Base-by-base conservation (phyloP, 2,888 invertebrate genomes). In the Stenichneumon culpator region DNA sequence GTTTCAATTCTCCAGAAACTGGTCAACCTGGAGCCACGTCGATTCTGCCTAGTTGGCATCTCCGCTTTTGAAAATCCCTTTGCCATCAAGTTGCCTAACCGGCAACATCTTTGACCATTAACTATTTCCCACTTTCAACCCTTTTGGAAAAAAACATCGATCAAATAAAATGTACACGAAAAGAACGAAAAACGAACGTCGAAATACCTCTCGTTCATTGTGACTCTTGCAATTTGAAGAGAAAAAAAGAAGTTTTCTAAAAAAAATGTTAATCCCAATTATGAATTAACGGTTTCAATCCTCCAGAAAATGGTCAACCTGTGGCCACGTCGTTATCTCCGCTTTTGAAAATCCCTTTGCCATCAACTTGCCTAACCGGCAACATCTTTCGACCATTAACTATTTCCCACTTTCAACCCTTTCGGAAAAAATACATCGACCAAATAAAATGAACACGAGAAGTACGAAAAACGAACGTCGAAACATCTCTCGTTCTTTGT, bases 241-340 rank as follows among this genome's bases (percentile, higher is more conserved):
- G 0, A 25, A 25, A 25, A 25, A 25, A 25, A 25, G 1, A 25
- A 1, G 25, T 25, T 1, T 25, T 25, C 25, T 25, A 25, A 25
- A 25, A 25, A 25, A 25, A 25, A 25, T 25, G 25, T 25, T 39
- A 39, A 39, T 39, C 50, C 60, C 52, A 52, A 19, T 39, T 54
- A 78, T 81, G 84, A 84, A 81, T 81, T 63, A 81, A 84, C 74
- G 78, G 79, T 65, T 69, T 65, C 75, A 75, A 79, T 79, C 65
- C 74, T 65, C 72, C 47, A 54, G 47, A 19, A n/a, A 36, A 2
- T 28, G 32, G 19, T 16, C 44, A 57, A 60, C 44, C 68, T 44
- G 28, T 28, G 3, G 25, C 57, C 28, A 63, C 68, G 54, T 72
- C 60, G 73, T 78, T 65, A 81, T 69, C 63, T 19, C 36, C 60